Evolutionary conservation across 1,140 invertebrate species (phyloP).

Genomic region (Galleria mellonella): DNA sequence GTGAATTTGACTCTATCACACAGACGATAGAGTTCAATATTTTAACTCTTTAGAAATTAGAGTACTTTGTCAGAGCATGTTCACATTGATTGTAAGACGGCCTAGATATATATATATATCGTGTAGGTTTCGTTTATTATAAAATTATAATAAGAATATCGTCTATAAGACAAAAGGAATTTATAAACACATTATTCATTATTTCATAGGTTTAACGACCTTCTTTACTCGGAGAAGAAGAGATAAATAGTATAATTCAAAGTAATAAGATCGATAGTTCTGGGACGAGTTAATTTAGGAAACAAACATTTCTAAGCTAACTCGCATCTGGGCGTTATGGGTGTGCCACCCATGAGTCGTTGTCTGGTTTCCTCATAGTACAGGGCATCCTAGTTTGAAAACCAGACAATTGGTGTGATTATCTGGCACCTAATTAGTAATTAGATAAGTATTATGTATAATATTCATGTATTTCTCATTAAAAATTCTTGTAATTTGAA

Average conservation of each 20-base stretch:
- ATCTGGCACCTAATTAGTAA: background rate
- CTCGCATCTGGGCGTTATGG: too few species aligned
- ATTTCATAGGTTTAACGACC: background rate
- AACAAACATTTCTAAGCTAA: too few species aligned
- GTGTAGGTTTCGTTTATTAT: slow-evolving; percentile 14
- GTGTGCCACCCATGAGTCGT: too few species aligned
- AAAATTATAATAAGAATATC: slow-evolving; percentile 11
- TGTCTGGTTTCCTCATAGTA: too few species aligned
- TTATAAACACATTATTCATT: slow-evolving; percentile 27
- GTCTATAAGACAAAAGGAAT: slow-evolving; percentile 48
- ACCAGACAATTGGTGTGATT: too few species aligned
- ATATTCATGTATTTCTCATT: slow-evolving; percentile 7
- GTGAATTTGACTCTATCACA: slow-evolving; percentile 9
- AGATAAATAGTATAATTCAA: too few species aligned
- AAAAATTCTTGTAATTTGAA: slow-evolving; percentile 4
- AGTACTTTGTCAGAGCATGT: slow-evolving; percentile 7
- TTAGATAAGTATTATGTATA: slow-evolving; percentile 1
- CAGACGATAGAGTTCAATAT: slow-evolving; percentile 20
- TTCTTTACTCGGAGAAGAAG: too few species aligned
- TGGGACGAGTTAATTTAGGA: too few species aligned
- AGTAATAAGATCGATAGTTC: too few species aligned
- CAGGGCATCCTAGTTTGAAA: too few species aligned
- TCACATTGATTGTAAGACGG: slow-evolving; percentile 14
- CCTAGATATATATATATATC: slow-evolving; percentile 12
- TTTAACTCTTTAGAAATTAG: slow-evolving; percentile 7